Conservation (phyloP, 2,888 invertebrate species). For the Himalopsyche anomala region DNA sequence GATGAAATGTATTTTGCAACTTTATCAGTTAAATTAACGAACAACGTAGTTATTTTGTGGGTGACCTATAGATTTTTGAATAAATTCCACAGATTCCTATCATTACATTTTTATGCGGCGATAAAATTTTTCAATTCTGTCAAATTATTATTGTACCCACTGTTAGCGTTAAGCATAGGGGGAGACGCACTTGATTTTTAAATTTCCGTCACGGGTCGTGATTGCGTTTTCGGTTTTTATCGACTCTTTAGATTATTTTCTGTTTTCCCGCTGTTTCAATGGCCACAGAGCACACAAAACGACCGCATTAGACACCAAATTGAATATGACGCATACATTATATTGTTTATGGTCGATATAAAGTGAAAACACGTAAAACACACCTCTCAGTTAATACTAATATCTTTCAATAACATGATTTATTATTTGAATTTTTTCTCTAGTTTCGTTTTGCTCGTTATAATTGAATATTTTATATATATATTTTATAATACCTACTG, state of each 20-base stretch:
- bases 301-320: not conserved
- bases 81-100: not conserved
- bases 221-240: slow-evolving; percentile 28
- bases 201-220: slow-evolving; percentile 14
- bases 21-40: too few relatives aligned
- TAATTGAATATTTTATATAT: too few relatives aligned
- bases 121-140: slow-evolving; percentile 19
- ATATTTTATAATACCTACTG: too few relatives aligned
- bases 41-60: not conserved
- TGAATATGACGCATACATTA: slow-evolving; percentile 2
- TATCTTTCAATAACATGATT: not conserved
- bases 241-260: slow-evolving; percentile 1
- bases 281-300: not conserved
- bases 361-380: not conserved
- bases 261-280: not conserved
- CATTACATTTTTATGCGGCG: slow-evolving; percentile 21
- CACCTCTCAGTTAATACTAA: not conserved
- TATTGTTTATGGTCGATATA: not conserved
- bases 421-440: not conserved
- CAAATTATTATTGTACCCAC: slow-evolving; percentile 20
- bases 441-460: too few relatives aligned
- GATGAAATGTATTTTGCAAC: too few relatives aligned
- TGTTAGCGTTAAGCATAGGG: not conserved
- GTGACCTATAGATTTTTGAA: not conserved
- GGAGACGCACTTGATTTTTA: not conserved